Conservation (phyloP, 2,888 invertebrate genomes). For the Labia minor region DNA sequence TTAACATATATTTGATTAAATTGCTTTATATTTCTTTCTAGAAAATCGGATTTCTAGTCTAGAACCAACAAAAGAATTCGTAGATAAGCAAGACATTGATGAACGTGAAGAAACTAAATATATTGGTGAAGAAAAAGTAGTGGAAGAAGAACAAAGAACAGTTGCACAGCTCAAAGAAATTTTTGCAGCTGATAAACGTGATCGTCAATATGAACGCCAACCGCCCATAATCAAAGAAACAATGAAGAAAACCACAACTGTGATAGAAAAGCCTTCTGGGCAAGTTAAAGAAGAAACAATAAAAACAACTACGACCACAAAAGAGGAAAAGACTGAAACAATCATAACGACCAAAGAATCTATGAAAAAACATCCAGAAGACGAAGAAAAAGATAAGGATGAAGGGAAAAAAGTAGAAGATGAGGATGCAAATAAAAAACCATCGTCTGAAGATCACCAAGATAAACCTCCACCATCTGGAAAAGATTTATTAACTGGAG, state of each 20-base stretch:
- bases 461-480: slow-evolving; percentile 27
- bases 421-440: slow-evolving; percentile 20
- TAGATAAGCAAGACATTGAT: slow-evolving; percentile 34
- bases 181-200: slow-evolving; percentile 24
- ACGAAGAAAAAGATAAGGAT: slow-evolving; percentile 14
- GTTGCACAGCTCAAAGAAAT: slow-evolving; percentile 25
- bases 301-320: not conserved
- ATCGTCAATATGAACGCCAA: slow-evolving; percentile 24
- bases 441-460: slow-evolving; percentile 24
- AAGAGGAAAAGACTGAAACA: slow-evolving; percentile 16
- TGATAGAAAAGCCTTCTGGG: slow-evolving; percentile 9
- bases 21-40: not conserved
- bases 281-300: slow-evolving; percentile 21
- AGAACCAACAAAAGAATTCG: not conserved
- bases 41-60: not conserved
- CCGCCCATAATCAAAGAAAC: slow-evolving; percentile 19
- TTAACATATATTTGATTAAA: too few species aligned
- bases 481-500: slow-evolving; percentile 37
- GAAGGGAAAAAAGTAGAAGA: slow-evolving; percentile 18
- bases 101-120: slow-evolving; percentile 62
- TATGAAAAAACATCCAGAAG: slow-evolving; percentile 15
- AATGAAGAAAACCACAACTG: slow-evolving; percentile 4
- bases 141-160: slow-evolving; percentile 46
- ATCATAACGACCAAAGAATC: slow-evolving; percentile 21
- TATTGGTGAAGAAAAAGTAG: slow-evolving; percentile 66